Percentiles rank a stretch among this genome's conserved stretches.
Conservation (phyloP, 2,888 invertebrate species). For the Tenthredo amoena region DNA sequence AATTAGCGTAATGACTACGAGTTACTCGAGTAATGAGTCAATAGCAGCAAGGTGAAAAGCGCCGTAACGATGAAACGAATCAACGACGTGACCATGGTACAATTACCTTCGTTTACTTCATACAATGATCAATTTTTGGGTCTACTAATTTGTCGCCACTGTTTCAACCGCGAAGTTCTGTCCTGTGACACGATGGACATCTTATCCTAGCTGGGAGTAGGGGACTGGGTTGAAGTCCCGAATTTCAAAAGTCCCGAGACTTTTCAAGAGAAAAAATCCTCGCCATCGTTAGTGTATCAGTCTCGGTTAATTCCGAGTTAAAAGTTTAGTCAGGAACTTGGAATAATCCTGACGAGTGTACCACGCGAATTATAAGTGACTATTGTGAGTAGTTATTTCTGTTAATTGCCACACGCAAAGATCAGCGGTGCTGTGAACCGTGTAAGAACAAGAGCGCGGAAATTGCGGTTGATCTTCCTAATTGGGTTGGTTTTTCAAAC, state of each 20-base stretch:
- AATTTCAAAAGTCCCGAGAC: no score
- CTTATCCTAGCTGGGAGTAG: no score
- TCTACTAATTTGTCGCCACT: no score
- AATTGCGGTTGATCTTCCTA: not conserved
- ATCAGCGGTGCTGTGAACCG: not conserved
- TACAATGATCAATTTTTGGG: conserved; percentile 33
- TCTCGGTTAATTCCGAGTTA: not conserved
- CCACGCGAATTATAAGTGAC: not conserved
- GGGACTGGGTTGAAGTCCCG: no score
- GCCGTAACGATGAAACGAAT: not conserved
- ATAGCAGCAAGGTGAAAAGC: not conserved
- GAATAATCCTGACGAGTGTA: not conserved
- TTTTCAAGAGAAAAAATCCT: not conserved
- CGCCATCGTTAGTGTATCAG: not conserved
- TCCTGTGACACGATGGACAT: no score
- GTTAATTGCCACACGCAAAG: not conserved
- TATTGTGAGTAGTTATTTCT: not conserved
- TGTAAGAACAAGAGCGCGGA: not conserved
- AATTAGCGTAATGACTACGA: not conserved
- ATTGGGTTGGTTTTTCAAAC: not conserved
- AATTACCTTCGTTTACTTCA: conserved; percentile 18
- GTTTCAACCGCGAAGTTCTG: no score
- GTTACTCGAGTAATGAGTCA: not conserved
- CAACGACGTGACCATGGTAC: not conserved
- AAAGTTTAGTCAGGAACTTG: not conserved